Evolutionary conservation across 2,797 vertebrate genomes (phyloP), one percentile per base, ranked within the genome.

Genomic region (Phataginus tricuspis): DNA sequence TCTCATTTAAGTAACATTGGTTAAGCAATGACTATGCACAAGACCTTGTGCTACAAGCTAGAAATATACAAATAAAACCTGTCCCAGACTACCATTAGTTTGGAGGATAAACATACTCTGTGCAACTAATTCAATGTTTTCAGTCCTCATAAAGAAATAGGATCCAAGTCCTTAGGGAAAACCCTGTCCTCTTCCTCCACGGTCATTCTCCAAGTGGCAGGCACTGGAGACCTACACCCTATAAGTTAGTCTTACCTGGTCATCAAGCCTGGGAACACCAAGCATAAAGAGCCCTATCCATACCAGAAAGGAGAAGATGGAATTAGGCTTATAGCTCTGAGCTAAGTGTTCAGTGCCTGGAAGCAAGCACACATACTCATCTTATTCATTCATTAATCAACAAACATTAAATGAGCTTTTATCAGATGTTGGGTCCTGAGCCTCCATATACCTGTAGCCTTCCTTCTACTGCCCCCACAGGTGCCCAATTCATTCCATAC

Each of bases 31-130:
- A n/a, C 55, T 78, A 53, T n/a, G 18, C 51, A 23, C 51, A 42
- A 83, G 55, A 64, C 16, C 27, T 34, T 72, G 8, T n/a, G 57
- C 23, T 84, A 91, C 42, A 84, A 96, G 85, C 53, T 21, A 27
- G 68, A 92, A 82, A 90, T 68, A 93, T 2, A 78, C 42, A 77
- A 92, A 83, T 42, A 87, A 83, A 96, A 75, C 21, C 42, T 86
- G 34, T 55, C 25, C 23, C 45, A 88, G 29, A 77, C 21, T 69
- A 57, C 29, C 27, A 66, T 29, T 29, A 29, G 19, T 15, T 72
- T 77, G 31, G 12, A 88, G 18, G 5, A 4, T n/a, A 93, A n/a
- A 45, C 19, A 63, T 51, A 79, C 0, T 72, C 39, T 59, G 61
- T 92, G 18, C 34, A 80, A 80, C 37, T 64, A 88, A 86, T 69